Percentiles rank a stretch among this genome's conserved stretches.
phyloP scores from a whole-genome alignment of 2,797 vertebrate genomes.

The Tragelaphus oryx region DNA sequence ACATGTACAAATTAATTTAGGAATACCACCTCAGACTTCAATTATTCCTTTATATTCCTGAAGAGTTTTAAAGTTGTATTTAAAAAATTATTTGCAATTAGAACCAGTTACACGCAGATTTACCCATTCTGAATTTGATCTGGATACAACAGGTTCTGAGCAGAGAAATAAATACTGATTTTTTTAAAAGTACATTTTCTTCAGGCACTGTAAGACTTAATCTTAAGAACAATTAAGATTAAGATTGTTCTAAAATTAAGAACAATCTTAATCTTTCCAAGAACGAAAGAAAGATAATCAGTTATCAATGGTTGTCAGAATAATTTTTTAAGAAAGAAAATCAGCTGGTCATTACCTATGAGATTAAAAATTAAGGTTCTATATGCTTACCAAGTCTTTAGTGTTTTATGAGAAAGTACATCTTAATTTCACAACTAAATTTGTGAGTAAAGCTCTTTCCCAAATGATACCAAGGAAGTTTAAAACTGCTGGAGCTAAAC shows the following conservation, averaged over 20 bases:
- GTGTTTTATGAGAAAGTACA: neutral
- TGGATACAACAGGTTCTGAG: constrained; percentile 16
- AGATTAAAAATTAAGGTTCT: constrained; percentile 11
- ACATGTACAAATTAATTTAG: neutral
- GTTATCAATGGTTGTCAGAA: neutral
- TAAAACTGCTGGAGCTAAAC: neutral
- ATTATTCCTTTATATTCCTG: neutral
- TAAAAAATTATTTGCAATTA: constrained; percentile 7
- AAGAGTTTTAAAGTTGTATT: constrained; percentile 1
- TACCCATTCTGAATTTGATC: neutral
- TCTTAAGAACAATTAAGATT: neutral
- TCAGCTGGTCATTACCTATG: neutral
- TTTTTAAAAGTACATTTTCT: neutral
- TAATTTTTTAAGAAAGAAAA: constrained; percentile 17
- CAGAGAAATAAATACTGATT: neutral
- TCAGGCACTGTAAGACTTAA: neutral
- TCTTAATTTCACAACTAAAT: neutral
- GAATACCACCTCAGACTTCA: neutral
- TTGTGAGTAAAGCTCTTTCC: neutral
- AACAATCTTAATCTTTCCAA: constrained; percentile 30
- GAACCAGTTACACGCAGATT: neutral
- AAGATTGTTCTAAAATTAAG: neutral
- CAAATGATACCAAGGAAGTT: neutral
- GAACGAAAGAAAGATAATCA: constrained; percentile 22
- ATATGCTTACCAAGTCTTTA: neutral